Conservation (phyloP, 2,888 invertebrate species). For the Thymelicus sylvestris region DNA sequence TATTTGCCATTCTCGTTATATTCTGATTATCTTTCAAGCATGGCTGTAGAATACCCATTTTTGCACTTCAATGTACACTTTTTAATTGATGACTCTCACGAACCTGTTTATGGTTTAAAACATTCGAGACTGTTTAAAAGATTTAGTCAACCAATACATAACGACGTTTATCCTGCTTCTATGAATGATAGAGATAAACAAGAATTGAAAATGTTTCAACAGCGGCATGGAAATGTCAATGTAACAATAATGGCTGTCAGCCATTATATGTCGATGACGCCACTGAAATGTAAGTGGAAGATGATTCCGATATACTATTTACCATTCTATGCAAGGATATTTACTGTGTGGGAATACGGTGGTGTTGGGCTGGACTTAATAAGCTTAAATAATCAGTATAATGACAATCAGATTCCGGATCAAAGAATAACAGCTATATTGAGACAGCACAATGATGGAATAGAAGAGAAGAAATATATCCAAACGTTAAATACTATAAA, state of each 20-base stretch:
- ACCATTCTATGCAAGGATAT: constrained; percentile 79
- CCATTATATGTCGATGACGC: constrained; percentile 78
- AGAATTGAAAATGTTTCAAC: constrained; percentile 59
- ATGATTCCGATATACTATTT: constrained; percentile 69
- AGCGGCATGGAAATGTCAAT: constrained; percentile 70
- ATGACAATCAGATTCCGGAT: constrained; percentile 51
- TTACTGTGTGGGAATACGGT: constrained; percentile 82
- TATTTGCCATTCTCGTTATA: constrained; percentile 56
- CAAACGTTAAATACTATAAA: constrained; percentile 58
- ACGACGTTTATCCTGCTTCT: constrained; percentile 44
- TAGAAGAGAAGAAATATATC: constrained; percentile 59
- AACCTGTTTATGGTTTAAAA: constrained; percentile 47
- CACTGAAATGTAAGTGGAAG: constrained; percentile 77
- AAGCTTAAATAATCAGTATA: constrained; percentile 55
- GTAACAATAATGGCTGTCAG: constrained; percentile 64
- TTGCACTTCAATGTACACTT: constrained; percentile 65
- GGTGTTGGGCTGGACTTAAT: constrained; percentile 75
- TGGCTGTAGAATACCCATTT: constrained; percentile 62
- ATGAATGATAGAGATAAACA: constrained; percentile 53
- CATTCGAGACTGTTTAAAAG: constrained; percentile 56
- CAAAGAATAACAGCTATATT: constrained; percentile 59
- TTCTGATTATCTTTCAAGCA: constrained; percentile 61
- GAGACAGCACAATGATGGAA: constrained; percentile 69
- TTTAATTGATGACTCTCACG: constrained; percentile 66
- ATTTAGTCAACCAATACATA: constrained; percentile 50